Evolutionary conservation across 2,113 vertebrate species (phyloP), one percentile per base, ranked within the genome.

Genomic region (Elephantulus edwardii): DNA sequence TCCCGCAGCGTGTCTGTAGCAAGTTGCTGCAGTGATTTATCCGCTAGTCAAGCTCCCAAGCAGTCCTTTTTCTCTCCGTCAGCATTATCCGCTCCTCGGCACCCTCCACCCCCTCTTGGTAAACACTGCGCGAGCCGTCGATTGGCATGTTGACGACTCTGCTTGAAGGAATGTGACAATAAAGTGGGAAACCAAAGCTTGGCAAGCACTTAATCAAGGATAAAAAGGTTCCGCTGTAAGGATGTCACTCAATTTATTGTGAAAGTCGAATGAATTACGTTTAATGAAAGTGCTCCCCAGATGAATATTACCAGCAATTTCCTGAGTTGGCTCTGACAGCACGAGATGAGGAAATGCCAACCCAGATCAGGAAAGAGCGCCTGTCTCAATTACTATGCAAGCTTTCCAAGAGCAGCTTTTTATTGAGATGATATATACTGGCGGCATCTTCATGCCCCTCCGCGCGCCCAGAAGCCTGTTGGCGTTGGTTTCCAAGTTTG

Each of bases 261-360:
- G 98, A 98, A 98, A 98, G 98, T 98, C 98, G 98, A 98, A 98
- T 98, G 97, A 98, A 98, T 98, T 98, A 98, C 97, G 95, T 98
- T 98, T 98, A 98, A 98, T 98, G 98, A 98, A 98, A 98, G 97
- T 97, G 97, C 97, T 98, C 97, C 98, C 98, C 96, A 97, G 98
- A 98, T 98, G 98, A 98, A 98, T 98, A 98, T 98, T 98, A 98
- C 97, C 97, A 97, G 98, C 98, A 97, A 97, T 98, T 98, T 98
- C 97, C 97, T 96, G 97, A 97, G 96, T 95, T 98, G 98, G 97
- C 97, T 97, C 95, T 97, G 97, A 98, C 97, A 98, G 97, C 96
- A 95, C 95, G 96, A 98, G 97, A 97, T 97, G 97, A 97, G 95
- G 96, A 97, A 98, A 97, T 98, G 97, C 97, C 97, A 98, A 71